Percentiles rank a stretch among this genome's conserved stretches.
Conservation (phyloP, 1,140 invertebrate species). For the Chrysoperla carnea region DNA sequence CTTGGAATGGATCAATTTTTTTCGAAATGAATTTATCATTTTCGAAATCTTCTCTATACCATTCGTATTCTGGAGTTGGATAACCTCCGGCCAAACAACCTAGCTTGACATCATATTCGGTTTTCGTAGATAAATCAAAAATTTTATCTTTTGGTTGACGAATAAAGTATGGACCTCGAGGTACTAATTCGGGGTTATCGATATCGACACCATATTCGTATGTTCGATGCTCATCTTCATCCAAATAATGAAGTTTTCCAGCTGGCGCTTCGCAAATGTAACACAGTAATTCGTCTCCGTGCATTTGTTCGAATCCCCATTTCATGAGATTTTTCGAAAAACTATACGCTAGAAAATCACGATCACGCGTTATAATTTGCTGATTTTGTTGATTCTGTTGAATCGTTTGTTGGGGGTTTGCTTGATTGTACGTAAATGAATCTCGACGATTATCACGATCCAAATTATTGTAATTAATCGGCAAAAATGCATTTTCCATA, state of each 20-base stretch:
- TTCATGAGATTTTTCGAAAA: constrained; percentile 50
- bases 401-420: background rate
- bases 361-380: background rate
- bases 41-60: constrained; percentile 79
- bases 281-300: constrained; percentile 51
- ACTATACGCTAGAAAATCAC: constrained; percentile 27
- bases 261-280: constrained; percentile 81
- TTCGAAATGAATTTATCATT: constrained; percentile 50
- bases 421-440: background rate
- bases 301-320: constrained; percentile 71
- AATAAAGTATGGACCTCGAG: constrained; percentile 73
- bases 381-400: background rate
- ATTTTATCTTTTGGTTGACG: constrained; percentile 65
- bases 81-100: constrained; percentile 75
- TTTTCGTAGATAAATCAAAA: constrained; percentile 56
- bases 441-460: constrained; percentile 15
- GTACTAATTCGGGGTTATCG: constrained; percentile 59
- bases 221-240: constrained; percentile 51
- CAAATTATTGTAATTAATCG: constrained; percentile 23
- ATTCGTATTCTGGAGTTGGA: constrained; percentile 78
- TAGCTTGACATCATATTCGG: constrained; percentile 4
- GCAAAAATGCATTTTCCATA: constrained; percentile 69
- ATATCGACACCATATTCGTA: constrained; percentile 66
- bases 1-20: constrained; percentile 57
- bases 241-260: constrained; percentile 41